These are phyloP conservation scores for Pogonomyrmex barbatus DNA, from an alignment of 1,140 invertebrate species.

Conservation along the genomic window DNA sequence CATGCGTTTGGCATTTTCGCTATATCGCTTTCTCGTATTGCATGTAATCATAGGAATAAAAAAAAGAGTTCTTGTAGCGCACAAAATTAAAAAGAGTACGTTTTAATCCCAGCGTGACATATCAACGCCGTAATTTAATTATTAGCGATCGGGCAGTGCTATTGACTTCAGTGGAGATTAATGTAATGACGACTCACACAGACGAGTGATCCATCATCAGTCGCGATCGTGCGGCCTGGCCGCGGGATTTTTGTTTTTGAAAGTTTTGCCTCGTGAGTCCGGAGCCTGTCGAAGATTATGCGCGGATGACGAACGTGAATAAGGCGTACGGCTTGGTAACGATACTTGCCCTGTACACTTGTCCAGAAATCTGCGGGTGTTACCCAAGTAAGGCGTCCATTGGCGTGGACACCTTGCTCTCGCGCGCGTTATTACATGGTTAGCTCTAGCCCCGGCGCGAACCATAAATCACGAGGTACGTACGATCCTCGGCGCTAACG, in stretches of 20 bases:
- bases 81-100: conserved; percentile 15
- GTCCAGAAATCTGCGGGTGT: conserved; percentile 67
- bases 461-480: conserved; percentile 56
- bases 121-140: conserved; percentile 72
- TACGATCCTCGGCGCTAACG: conserved; percentile 56
- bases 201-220: conserved; percentile 69
- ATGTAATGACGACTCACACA: conserved; percentile 68
- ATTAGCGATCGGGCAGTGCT: conserved; percentile 63
- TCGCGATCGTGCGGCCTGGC: conserved; percentile 30
- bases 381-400: conserved; percentile 50
- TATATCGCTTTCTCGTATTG: neutral
- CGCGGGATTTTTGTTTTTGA: conserved; percentile 66
- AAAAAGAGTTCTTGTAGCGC: neutral
- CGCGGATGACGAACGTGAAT: conserved; percentile 67
- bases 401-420: conserved; percentile 67
- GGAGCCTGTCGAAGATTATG: conserved; percentile 62
- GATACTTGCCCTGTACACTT: conserved; percentile 63
- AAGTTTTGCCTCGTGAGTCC: conserved; percentile 67
- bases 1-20: neutral
- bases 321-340: conserved; percentile 32
- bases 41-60: neutral
- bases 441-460: conserved; percentile 47
- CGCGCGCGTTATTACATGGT: conserved; percentile 44
- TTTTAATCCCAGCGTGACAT: conserved; percentile 42
- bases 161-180: conserved; percentile 73